phyloP scores from a whole-genome alignment of 2,888 invertebrate genomes.

The Meteorus colon region DNA sequence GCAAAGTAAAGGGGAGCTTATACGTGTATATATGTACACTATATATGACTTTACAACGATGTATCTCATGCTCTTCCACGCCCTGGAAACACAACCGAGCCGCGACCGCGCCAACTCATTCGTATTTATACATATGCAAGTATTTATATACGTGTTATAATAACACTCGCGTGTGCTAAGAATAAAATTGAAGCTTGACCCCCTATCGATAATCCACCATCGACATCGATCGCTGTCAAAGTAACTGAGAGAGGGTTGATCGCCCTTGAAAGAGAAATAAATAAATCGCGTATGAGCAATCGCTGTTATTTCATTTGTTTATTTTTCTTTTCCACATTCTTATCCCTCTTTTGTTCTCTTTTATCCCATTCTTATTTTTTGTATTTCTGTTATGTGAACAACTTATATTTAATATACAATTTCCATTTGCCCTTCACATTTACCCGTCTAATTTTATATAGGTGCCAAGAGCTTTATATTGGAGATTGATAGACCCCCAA shows the following conservation, averaged over 20 bases:
- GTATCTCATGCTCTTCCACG: slow-evolving; percentile 26
- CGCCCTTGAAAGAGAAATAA: slow-evolving; percentile 24
- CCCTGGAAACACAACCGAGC: slow-evolving; percentile 1
- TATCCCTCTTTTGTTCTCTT: neutral
- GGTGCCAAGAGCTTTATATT: neutral
- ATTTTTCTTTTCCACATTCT: neutral
- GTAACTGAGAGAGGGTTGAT: slow-evolving; percentile 15
- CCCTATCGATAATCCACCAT: slow-evolving; percentile 59
- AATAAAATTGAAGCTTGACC: slow-evolving; percentile 49
- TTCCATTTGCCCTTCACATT: slow-evolving; percentile 15
- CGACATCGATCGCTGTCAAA: slow-evolving; percentile 58
- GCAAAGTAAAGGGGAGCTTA: slow-evolving; percentile 5
- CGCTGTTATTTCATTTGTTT: neutral
- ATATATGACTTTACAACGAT: neutral
- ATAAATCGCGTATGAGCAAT: slow-evolving; percentile 23
- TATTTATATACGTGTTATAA: slow-evolving; percentile 33
- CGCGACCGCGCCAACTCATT: neutral
- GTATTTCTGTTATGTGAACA: neutral
- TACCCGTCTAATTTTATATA: slow-evolving; percentile 8
- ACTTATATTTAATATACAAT: neutral
- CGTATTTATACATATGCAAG: slow-evolving; percentile 8
- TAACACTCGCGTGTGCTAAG: slow-evolving; percentile 34
- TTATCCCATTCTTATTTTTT: slow-evolving; percentile 8
- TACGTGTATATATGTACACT: slow-evolving; percentile 9
- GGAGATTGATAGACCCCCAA: slow-evolving; percentile 30